Base-by-base conservation (phyloP, 2,888 invertebrate species). In the Mellilla xanthometata region DNA sequence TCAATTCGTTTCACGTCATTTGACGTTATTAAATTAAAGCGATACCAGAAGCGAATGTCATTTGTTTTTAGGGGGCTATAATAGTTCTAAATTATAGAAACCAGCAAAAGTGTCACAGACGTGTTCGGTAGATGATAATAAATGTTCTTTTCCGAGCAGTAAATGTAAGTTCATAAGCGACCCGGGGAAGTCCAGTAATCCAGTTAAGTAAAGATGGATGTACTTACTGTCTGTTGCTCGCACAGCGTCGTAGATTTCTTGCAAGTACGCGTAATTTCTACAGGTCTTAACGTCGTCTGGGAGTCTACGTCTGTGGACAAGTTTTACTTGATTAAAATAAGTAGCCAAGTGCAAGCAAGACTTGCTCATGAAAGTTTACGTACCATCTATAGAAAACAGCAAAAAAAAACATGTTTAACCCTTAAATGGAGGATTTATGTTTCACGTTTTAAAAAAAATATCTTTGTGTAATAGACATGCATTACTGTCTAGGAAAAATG, bases 191-290 rank as follows among this genome's bases (percentile, higher is more conserved):
- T 24, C 12, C 28, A 29, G 41, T 47, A 41, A 41, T 41, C 15
- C 6, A 1, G 3, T 19, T 19, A 1, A 19, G 6, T 19, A 19
- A 1, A 19, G 15, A 19, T 5, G 6, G 6, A 61, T 60, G 29
- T 60, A 86, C 88, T 92, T 86, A 94, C 94, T 93, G 79, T 91
- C 91, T 57, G 93, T 92, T 49, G 91, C 91, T 53, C 91, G 89
- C 26, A 94, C 88, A 15, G 92, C 91, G 65, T 94, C 94, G 68
- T 93, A 93, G 73, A 94, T 92, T 83, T 94, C 94, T 80, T 94
- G 94, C 67, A 94, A 85, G 70, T 94, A 93, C 61, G 93, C 93
- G 71, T 94, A 94, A 77, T 94, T 93, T 64, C 91, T 91, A 72
- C 92, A 93, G 41, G 87, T 85, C 53, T 89, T 91, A 38, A 93